These are phyloP conservation scores for Trichopoda pennipes DNA, from an alignment of 2,888 invertebrate species.

Conservation along the genomic window DNA sequence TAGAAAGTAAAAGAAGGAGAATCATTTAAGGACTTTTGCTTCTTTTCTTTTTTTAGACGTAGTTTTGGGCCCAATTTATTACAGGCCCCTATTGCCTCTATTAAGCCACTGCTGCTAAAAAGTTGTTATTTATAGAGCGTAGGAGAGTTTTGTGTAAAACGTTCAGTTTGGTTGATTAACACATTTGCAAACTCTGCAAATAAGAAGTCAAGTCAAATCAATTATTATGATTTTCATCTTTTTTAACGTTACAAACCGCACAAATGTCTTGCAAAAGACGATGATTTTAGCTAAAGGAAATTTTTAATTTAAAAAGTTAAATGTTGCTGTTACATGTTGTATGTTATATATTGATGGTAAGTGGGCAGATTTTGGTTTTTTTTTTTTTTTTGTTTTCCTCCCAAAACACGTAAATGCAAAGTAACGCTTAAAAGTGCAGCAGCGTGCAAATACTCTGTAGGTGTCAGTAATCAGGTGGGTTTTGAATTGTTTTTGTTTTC, in stretches of 20 bases:
- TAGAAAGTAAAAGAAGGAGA: no score
- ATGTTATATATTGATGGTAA: conserved; percentile 19
- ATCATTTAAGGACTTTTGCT: background rate
- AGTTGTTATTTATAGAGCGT: conserved; percentile 4
- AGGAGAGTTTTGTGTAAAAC: conserved; percentile 40
- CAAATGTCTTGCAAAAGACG: conserved; percentile 17
- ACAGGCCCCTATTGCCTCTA: background rate
- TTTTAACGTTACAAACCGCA: background rate
- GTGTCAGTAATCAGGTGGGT: conserved; percentile 65
- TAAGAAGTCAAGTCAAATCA: conserved; percentile 61
- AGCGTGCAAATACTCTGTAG: conserved; percentile 49
- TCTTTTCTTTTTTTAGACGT: no score
- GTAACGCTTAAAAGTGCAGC: conserved; percentile 15
- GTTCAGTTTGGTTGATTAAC: conserved; percentile 10
- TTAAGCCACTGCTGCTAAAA: background rate
- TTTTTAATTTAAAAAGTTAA: conserved; percentile 4
- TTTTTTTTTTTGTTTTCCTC: conserved; percentile 10
- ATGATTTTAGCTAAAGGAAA: conserved; percentile 38
- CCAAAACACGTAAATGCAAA: conserved; percentile 21
- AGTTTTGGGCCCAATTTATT: background rate
- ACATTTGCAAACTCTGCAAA: conserved; percentile 40
- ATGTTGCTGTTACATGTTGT: conserved; percentile 19
- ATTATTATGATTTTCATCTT: conserved; percentile 51
- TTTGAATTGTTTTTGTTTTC: background rate
- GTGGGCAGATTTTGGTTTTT: conserved; percentile 47